Base-by-base conservation (phyloP, 1,140 invertebrate genomes). In the Thalassaphorura encarpata region DNA sequence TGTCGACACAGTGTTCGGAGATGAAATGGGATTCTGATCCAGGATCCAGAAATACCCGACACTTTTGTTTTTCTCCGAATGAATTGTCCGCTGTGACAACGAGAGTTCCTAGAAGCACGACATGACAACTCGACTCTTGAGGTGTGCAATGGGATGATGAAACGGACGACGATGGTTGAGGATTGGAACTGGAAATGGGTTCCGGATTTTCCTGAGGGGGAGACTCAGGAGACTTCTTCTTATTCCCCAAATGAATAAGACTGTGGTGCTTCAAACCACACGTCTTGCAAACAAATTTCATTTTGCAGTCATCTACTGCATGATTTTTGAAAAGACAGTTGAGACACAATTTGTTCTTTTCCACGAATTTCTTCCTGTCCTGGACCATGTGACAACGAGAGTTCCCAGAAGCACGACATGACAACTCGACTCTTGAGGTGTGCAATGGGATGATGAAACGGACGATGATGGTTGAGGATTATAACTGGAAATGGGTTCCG, bases 11-110 rank as follows among this genome's bases (percentile, higher is more conserved):
- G 11, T 28, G 11, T 28, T 48, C 46, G 5, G 46, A 23, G 18
- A 48, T 27, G 26, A 48, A 48, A 23, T 48, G 13, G 19, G 46
- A 13, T 48, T 26, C 46, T 23, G 46, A 48, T 15, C 46, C 46
- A 23, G 46, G 26, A 26, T 48, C 26, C 26, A 48, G 46, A 27
- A 48, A 48, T 15, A 48, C 46, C 3, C 46, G 15, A 26, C 46
- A 48, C 5, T 21, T 13, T 21, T 48, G 46, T 5, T 24, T 13
- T 8, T 48, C 19, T 8, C 46, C 46, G 8, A 8, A 23, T 8
- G 13, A 27, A 23, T 48, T 24, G 15, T 11, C 18, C 3, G 23
- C 24, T 8, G 6, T 13, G 11, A 48, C 46, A 11, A 48, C 6
- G 19, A 48, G 46, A 21, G 46, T 48, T 11, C 8, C 26, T 24